These are phyloP conservation scores for Anhinga anhinga DNA, from an alignment of 2,113 vertebrate species.

Conservation along the genomic window DNA sequence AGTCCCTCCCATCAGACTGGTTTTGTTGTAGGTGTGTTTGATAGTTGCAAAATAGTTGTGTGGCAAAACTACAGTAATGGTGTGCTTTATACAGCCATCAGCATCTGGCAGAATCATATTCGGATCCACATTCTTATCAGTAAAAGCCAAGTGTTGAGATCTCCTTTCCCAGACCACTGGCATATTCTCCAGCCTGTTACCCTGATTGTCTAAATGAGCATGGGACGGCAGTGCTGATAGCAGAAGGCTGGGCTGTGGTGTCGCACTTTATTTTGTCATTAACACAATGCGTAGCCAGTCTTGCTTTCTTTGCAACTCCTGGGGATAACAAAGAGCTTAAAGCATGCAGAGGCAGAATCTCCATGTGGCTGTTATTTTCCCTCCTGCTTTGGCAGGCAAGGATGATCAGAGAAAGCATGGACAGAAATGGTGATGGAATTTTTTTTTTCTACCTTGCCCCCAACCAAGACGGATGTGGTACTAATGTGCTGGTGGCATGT, in stretches of 20 bases:
- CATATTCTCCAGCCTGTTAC: not conserved
- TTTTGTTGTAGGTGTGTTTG: slow-evolving; percentile 36
- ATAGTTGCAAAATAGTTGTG: slow-evolving; percentile 22
- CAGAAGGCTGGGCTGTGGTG: not conserved
- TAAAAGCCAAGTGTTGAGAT: not conserved
- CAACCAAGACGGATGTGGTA: not conserved
- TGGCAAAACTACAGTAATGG: not conserved
- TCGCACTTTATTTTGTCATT: slow-evolving; percentile 9
- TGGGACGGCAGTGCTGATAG: slow-evolving; percentile 1
- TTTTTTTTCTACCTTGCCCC: not conserved
- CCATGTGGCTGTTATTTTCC: not conserved
- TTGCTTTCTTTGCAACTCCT: not conserved
- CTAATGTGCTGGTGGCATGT: not conserved
- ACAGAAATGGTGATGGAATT: not conserved
- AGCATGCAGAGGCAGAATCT: not conserved
- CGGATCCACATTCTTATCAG: not conserved
- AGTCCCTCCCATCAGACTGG: slow-evolving; percentile 17
- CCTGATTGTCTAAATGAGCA: not conserved
- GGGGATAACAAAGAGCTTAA: not conserved
- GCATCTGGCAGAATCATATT: not conserved
- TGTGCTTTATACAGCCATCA: not conserved
- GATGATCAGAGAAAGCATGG: not conserved
- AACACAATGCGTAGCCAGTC: not conserved
- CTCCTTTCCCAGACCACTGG: slow-evolving; percentile 33
- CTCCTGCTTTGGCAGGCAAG: not conserved